These are phyloP conservation scores for Eudasyphora cyanicolor DNA, from an alignment of 2,888 invertebrate species.

Conservation along the genomic window DNA sequence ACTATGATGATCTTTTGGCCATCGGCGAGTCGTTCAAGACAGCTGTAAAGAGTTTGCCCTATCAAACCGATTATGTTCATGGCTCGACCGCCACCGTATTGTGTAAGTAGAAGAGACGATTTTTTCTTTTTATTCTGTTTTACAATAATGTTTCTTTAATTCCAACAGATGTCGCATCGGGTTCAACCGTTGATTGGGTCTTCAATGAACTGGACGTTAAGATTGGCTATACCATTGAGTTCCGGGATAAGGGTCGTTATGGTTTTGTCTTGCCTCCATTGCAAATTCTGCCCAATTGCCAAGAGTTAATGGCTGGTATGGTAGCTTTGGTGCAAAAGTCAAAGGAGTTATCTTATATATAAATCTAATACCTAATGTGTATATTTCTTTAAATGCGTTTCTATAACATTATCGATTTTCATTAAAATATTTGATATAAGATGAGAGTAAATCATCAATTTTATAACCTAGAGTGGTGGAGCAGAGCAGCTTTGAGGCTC, in stretches of 20 bases:
- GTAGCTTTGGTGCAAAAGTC: constrained; percentile 81
- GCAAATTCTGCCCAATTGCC: constrained; percentile 83
- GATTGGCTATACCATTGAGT: constrained; percentile 82
- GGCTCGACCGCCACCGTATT: constrained; percentile 83
- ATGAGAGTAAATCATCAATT: constrained; percentile 97
- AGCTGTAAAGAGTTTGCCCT: constrained; percentile 80
- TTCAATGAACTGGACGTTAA: constrained; percentile 80
- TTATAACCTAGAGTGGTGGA: constrained; percentile 97
- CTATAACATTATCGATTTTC: constrained; percentile 57
- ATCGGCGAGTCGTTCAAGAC: constrained; percentile 81
- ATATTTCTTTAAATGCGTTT: neutral
- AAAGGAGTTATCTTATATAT: constrained; percentile 80
- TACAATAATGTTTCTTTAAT: neutral
- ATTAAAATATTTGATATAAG: constrained; percentile 86
- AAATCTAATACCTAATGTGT: constrained; percentile 24
- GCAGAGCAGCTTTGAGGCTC: constrained; percentile 92
- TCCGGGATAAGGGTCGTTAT: constrained; percentile 85
- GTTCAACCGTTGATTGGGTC: constrained; percentile 81
- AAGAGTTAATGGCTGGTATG: constrained; percentile 83
- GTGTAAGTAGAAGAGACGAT: constrained; percentile 78
- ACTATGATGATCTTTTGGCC: constrained; percentile 79
- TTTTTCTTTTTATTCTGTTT: neutral
- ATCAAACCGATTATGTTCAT: constrained; percentile 81
- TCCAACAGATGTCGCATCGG: constrained; percentile 79
- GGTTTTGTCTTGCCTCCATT: constrained; percentile 86